These are phyloP conservation scores for Poecilia latipinna DNA, from an alignment of 2,113 vertebrate species.

Conservation along the genomic window DNA sequence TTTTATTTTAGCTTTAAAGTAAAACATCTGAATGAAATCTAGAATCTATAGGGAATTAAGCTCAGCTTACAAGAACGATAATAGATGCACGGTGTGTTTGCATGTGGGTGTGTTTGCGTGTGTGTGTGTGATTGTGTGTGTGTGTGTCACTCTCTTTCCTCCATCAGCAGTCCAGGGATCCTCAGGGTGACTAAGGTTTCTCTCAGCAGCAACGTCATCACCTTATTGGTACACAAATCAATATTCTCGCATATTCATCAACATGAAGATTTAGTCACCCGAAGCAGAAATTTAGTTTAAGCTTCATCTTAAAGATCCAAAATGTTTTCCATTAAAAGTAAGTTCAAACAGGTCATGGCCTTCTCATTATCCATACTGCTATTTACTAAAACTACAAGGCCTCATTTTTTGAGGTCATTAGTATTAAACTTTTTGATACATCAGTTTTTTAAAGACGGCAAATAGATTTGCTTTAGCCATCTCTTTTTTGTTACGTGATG, in stretches of 20 bases:
- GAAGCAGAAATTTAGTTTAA: background rate
- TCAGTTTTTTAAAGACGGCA: background rate
- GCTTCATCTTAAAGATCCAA: background rate
- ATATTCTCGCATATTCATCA: conserved; percentile 56
- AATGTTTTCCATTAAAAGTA: background rate
- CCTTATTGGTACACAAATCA: conserved; percentile 55
- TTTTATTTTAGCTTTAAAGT: background rate
- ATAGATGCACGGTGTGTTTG: background rate
- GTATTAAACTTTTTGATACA: background rate
- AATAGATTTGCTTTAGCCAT: no score
- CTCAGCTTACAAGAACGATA: background rate
- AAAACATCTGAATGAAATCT: background rate
- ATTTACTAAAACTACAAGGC: no score
- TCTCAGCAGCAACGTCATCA: conserved; percentile 34
- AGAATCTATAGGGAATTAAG: background rate
- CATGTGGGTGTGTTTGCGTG: no score
- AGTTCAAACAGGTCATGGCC: background rate
- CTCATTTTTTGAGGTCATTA: background rate
- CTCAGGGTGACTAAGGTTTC: conserved; percentile 35
- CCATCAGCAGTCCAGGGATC: conserved; percentile 58
- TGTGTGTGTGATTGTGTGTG: background rate
- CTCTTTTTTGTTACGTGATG: no score
- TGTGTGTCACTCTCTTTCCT: conserved; percentile 35
- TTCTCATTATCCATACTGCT: background rate
- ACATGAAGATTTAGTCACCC: conserved; percentile 9